Base-by-base conservation (phyloP, 2,113 vertebrate species). In the Procavia capensis region DNA sequence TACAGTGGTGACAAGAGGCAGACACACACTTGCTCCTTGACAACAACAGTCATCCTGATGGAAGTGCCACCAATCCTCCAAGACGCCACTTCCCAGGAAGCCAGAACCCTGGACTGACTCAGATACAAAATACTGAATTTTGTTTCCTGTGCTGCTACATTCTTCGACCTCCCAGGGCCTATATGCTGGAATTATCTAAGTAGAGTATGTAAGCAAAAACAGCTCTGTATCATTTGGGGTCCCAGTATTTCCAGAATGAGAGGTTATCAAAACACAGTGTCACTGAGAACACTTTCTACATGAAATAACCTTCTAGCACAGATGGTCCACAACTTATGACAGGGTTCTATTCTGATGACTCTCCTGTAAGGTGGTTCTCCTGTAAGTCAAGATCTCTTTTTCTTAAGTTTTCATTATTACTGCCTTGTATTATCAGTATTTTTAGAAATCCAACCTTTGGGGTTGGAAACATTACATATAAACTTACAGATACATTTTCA, bases 111-210 rank as follows among this genome's bases (percentile, higher is more conserved):
- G 39, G 59, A 64, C 24, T 10, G 5, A 89, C 41, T 31, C 59
- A 25, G n/a, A 19, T 11, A 19, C 39, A 36, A 34, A 85, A 27
- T 20, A 81, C 39, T 31, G 45, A 86, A 19, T 14, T 9, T 31
- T 11, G 75, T 19, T 29, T 24, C 47, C 7, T 34, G 9, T 2
- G 1, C n/a, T 2, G 29, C 54, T 50, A 0, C 8, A 27, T 3
- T 25, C 27, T 1, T 43, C 84, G 16, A 20, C 16, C 22, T 27
- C 31, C 9, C 0, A 0, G 16, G 68, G 36, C 68, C 85, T 45
- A 9, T 9, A 54, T 20, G 6, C 66, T 59, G 66, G 59, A 68
- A 36, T 50, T 0, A 64, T 36, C 16, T 0, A 14, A 86, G 70
- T 47, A 34, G 31, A 41, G n/a, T n/a, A n/a, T n/a, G n/a, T n/a